Evolutionary conservation across 2,888 invertebrate species (phyloP), one percentile per base, ranked within the genome.

Genomic region (Subacronicta megacephala): DNA sequence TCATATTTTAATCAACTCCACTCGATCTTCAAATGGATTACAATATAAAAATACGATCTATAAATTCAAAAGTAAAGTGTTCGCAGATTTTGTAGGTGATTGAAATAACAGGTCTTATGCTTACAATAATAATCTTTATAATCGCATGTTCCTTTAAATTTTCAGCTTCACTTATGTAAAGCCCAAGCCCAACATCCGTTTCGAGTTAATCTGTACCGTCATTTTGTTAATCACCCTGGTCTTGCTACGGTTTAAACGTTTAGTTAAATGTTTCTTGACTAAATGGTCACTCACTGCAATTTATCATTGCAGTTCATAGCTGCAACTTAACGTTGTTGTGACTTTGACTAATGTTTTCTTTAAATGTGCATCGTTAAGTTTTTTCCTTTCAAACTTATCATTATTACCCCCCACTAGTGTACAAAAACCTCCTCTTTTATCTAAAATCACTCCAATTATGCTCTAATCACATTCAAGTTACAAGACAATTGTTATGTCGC

Each of bases 201-300:
- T 49, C 42, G 13, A 31, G 40, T 55, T 62, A 50, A 42, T 56
- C 45, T 37, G 29, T 16, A 52, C 46, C 33, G 47, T 18, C 64
- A 33, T 52, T 31, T 7, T 40, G 20, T 44, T 63, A 57, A 57
- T 63, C 63, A 35, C 49, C 36, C 9, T 33, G 16, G 44, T 45
- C 7, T 56, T 43, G 16, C 23, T 16, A 15, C 10, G n/a, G n/a
- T n/a, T n/a, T n/a, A 36, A 20, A 35, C 40, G 33, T 45, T 63
- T 58, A 49, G 26, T 41, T 51, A 44, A 57, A 62, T 9, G 31
- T 46, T 47, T 31, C 41, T 40, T 37, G 47, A 45, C 38, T 37
- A 35, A 52, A 47, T 42, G 13, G n/a, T 45, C 2, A 33, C 43
- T 51, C 4, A 5, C 42, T 37, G 36, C 44, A 44, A 49, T 42